phyloP scores from a whole-genome alignment of 2,113 vertebrate species.

The Calidris pygmaea region DNA sequence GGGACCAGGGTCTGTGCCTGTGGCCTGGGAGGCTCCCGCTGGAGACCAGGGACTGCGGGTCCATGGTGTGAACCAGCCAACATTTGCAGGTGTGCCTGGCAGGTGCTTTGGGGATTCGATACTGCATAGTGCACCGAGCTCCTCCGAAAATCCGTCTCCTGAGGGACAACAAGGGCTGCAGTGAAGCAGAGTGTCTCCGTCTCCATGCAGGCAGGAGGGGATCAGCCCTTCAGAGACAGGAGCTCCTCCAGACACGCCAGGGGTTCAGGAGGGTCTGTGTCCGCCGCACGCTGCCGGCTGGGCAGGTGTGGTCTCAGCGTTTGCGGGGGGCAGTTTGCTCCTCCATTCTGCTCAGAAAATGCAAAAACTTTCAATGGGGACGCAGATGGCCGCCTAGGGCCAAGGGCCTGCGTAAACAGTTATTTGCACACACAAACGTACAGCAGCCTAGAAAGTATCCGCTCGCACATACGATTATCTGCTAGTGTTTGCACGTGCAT shows the following conservation, averaged over 20 bases:
- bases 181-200: background rate
- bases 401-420: background rate
- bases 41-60: background rate
- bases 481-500: background rate
- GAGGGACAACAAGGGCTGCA: background rate
- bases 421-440: background rate
- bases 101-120: background rate
- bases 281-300: rapidly evolving
- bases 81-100: background rate
- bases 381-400: background rate
- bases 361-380: background rate
- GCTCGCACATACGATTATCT: background rate
- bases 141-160: background rate
- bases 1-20: rapidly evolving
- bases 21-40: background rate
- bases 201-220: background rate
- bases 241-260: background rate
- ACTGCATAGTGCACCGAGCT: background rate
- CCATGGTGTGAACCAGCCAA: background rate
- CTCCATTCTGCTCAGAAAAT: background rate
- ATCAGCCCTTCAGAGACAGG: background rate
- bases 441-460: background rate
- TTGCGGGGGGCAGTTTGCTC: background rate
- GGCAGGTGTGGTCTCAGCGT: background rate
- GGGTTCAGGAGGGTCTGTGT: background rate